These are phyloP conservation scores for Tryphoninae sp. DNA, from an alignment of 2,888 invertebrate species.

Conservation along the genomic window DNA sequence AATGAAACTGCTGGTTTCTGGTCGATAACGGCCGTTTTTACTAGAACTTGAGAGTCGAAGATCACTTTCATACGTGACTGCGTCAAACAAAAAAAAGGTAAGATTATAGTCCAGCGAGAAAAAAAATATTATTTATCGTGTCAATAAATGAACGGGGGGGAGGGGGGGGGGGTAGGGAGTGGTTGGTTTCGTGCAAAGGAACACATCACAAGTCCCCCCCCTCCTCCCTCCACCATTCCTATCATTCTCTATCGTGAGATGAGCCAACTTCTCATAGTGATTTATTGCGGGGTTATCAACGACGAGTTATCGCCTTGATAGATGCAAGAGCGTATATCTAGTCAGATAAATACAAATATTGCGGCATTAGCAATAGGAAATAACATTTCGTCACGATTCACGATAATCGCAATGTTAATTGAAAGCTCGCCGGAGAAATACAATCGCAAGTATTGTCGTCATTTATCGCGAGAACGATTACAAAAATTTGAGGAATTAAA, in stretches of 20 bases:
- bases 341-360: not conserved
- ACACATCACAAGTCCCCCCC: not conserved
- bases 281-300: slow-evolving; percentile 48
- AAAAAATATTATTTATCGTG: slow-evolving; percentile 44
- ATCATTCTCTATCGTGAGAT: not conserved
- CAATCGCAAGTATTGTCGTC: not conserved
- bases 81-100: slow-evolving; percentile 24
- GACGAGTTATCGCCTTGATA: not conserved
- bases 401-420: slow-evolving; percentile 37
- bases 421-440: not conserved
- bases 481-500: not conserved
- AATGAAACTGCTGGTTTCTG: slow-evolving; percentile 34
- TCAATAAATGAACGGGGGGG: slow-evolving; percentile 21
- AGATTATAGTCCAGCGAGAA: slow-evolving; percentile 15
- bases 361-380: not conserved
- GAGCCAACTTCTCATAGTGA: slow-evolving; percentile 21
- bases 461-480: not conserved
- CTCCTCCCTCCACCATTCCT: not conserved
- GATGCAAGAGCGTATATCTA: slow-evolving; percentile 4
- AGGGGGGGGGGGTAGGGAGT: slow-evolving; percentile 38
- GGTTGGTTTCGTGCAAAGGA: not conserved
- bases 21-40: slow-evolving; percentile 34
- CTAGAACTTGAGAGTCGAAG: not conserved
- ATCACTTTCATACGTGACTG: slow-evolving; percentile 7
- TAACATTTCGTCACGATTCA: slow-evolving; percentile 28